Evolutionary conservation across 2,113 vertebrate genomes (phyloP).

Genomic region (Rallus limicola): DNA sequence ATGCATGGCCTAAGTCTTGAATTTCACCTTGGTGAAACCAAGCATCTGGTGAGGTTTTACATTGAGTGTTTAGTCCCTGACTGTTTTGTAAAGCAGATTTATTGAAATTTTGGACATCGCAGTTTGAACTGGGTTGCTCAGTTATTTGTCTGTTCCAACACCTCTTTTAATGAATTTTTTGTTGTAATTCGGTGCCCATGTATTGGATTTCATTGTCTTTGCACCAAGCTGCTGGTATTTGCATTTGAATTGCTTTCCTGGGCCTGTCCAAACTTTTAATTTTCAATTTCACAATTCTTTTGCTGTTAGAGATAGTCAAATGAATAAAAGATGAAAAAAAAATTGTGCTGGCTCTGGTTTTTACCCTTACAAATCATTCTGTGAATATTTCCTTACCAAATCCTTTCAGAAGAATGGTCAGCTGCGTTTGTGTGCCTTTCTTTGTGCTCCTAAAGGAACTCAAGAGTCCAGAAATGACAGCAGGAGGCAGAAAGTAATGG

Average conservation of each 20-base stretch:
- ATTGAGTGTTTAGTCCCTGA: background rate
- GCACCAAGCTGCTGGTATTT: conserved; percentile 29
- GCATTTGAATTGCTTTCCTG: conserved; percentile 59
- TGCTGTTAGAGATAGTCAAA: background rate
- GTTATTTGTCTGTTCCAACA: conserved; percentile 24
- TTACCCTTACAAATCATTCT: background rate
- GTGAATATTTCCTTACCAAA: background rate
- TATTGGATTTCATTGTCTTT: conserved; percentile 5
- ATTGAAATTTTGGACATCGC: background rate
- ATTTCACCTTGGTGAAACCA: background rate
- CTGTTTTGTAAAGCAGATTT: background rate
- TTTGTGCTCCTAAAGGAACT: background rate
- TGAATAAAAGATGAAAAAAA: conserved; percentile 63
- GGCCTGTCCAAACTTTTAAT: conserved; percentile 28
- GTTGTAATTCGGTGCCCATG: background rate
- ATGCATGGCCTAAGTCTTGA: background rate
- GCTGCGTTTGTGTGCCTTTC: background rate
- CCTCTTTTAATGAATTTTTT: background rate
- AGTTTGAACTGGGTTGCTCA: background rate
- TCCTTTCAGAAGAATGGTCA: background rate
- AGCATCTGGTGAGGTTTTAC: background rate
- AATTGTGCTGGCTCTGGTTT: background rate
- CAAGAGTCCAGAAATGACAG: background rate
- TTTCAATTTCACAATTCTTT: conserved; percentile 16
- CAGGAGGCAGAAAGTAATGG: background rate